Evolutionary conservation across 2,113 vertebrate species (phyloP), one percentile per base, ranked within the genome.

Genomic region (Tricholaema leucomelas): DNA sequence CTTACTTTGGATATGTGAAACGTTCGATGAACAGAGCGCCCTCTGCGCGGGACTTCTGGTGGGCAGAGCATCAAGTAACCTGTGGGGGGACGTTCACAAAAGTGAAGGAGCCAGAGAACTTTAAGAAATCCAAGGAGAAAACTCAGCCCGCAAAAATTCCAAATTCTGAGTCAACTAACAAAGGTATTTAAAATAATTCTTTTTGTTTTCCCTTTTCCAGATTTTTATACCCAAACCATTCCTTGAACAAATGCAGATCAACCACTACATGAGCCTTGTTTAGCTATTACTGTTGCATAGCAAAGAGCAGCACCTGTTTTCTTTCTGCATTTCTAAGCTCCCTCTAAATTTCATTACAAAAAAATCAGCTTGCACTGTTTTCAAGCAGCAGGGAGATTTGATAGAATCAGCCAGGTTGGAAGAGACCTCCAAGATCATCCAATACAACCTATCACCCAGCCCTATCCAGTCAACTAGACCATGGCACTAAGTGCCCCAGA

Each of bases 11-110:
- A 7, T 99, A 98, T 0, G 98, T 99, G 82, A 99, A 99, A 75
- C 98, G 99, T 8, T 97, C 99, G 0, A 99, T 99, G 97, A 99
- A 99, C 93, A 96, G 99, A 72, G 98, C 98, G 3, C 99, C 99
- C 3, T 99, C 99, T 8, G 91, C 97, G 28, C 95, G 96, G 35
- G 99, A 99, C 95, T 98, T 96, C 1, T 99, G 99, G 99, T 99
- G 99, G 99, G 96, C 77, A 5, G 98, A 99, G 8, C 99, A 99
- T 95, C 98, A 94, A 87, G 97, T 94, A 73, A 97, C 96, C 0
- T 99, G 99, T 30, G 99, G 99, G 9, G 99, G 99, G n/a, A 98
- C 97, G 0, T 99, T 97, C 92, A 95, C 95, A 6, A 99, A 99
- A 94, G 91, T 99, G 83, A 99, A 98, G 80, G 99, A 99, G 73